Conservation (phyloP, 1,140 invertebrate species). For the Homarus americanus region DNA sequence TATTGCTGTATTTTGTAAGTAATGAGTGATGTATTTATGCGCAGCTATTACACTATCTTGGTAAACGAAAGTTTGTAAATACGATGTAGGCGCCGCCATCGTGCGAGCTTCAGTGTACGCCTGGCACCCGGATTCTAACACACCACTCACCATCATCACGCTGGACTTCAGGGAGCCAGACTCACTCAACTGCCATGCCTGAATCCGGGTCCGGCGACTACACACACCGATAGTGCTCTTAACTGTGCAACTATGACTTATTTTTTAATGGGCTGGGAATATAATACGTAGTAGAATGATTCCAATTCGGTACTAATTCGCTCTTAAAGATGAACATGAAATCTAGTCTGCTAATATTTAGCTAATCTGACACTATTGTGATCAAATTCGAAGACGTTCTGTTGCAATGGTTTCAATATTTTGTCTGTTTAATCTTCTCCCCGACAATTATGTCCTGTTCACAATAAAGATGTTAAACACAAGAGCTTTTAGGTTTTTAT, state of each 20-base stretch:
- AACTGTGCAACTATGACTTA: neutral
- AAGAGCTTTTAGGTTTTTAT: neutral
- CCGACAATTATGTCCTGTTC: neutral
- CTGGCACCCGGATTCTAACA: neutral
- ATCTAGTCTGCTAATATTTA: slow-evolving; percentile 3
- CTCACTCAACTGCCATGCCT: too few relatives aligned
- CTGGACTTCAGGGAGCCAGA: too few relatives aligned
- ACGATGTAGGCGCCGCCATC: neutral
- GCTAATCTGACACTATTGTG: neutral
- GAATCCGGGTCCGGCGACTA: neutral
- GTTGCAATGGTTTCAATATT: neutral
- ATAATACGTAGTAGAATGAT: neutral
- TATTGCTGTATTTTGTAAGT: neutral
- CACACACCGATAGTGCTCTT: neutral
- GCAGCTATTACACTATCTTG: neutral
- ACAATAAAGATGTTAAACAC: slow-evolving; percentile 11
- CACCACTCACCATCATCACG: too few relatives aligned
- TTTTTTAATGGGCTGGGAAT: neutral
- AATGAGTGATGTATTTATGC: slow-evolving; percentile 1
- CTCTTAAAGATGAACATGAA: neutral
- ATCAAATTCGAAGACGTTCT: neutral
- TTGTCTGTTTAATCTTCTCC: slow-evolving; percentile 6
- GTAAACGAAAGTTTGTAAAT: neutral
- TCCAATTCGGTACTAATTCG: neutral
- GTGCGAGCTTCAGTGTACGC: too few relatives aligned